Conservation (phyloP, 2,888 invertebrate species). For the Anodontia alba region DNA sequence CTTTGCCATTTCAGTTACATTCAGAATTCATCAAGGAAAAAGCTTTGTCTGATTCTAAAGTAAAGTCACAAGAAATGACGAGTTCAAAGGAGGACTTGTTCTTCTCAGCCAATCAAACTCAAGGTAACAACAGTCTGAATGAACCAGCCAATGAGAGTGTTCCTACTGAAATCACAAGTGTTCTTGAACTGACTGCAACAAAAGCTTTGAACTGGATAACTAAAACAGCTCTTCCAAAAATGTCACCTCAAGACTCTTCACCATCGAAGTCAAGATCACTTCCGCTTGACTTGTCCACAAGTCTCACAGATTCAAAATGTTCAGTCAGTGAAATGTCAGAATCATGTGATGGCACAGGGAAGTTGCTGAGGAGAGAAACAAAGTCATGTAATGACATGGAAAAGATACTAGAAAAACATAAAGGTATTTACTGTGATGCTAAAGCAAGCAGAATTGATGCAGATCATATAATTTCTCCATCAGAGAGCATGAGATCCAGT, state of each 20-base stretch:
- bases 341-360: constrained; percentile 32
- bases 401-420: constrained; percentile 25
- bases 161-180: constrained; percentile 40
- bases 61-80: constrained; percentile 52
- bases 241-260: constrained; percentile 22
- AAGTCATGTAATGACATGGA: constrained; percentile 17
- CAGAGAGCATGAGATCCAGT: constrained; percentile 54
- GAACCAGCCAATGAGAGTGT: constrained; percentile 41
- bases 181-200: constrained; percentile 56
- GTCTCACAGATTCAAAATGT: constrained; percentile 39
- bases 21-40: constrained; percentile 69
- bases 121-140: constrained; percentile 18
- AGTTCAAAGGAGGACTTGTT: constrained; percentile 44
- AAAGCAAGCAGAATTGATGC: constrained; percentile 52
- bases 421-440: constrained; percentile 48
- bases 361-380: constrained; percentile 4
- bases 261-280: constrained; percentile 40
- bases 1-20: constrained; percentile 92
- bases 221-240: constrained; percentile 46
- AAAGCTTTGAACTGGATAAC: constrained; percentile 60
- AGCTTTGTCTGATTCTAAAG: constrained; percentile 54
- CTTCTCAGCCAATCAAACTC: constrained; percentile 47
- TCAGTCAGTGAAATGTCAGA: constrained; percentile 44
- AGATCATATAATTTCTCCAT: constrained; percentile 52
- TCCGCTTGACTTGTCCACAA: constrained; percentile 39